Percentiles rank a stretch among this genome's conserved stretches.
phyloP scores from a whole-genome alignment of 1,140 invertebrate genomes.

The Listronotus bonariensis region DNA sequence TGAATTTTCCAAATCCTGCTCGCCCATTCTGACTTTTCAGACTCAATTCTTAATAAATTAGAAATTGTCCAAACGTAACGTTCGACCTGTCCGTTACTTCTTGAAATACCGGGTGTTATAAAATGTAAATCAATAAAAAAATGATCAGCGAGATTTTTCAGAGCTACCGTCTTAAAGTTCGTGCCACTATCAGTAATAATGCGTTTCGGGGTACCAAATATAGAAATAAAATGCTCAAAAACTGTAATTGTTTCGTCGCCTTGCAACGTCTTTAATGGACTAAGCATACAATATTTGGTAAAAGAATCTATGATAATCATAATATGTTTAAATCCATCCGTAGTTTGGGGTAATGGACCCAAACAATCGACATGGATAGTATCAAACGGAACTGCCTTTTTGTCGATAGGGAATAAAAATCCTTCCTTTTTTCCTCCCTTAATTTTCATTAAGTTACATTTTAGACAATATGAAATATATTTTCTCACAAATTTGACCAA shows the following conservation, averaged over 20 bases:
- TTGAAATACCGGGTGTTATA: no score
- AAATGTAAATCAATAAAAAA: no score
- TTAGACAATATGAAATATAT: conserved; percentile 42
- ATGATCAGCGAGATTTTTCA: no score
- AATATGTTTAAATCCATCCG: neutral
- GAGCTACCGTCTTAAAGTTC: no score
- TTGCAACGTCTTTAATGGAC: neutral
- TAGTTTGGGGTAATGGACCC: neutral
- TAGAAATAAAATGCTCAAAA: no score
- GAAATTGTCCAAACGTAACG: no score
- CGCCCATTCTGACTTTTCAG: no score
- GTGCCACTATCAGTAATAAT: no score
- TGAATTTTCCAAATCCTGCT: no score
- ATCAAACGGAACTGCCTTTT: conserved; percentile 24
- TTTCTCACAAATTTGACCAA: conserved; percentile 30
- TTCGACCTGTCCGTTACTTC: no score
- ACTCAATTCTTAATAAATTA: no score
- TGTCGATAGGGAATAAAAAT: conserved; percentile 43
- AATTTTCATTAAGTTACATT: conserved; percentile 40
- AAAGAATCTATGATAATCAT: conserved; percentile 52
- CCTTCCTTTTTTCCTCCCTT: conserved; percentile 47
- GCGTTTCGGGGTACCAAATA: no score
- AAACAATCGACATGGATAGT: neutral
- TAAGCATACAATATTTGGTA: conserved; percentile 16
- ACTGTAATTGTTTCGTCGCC: neutral